These are phyloP conservation scores for Anguilla rostrata DNA, from an alignment of 2,113 vertebrate genomes.

Conservation along the genomic window DNA sequence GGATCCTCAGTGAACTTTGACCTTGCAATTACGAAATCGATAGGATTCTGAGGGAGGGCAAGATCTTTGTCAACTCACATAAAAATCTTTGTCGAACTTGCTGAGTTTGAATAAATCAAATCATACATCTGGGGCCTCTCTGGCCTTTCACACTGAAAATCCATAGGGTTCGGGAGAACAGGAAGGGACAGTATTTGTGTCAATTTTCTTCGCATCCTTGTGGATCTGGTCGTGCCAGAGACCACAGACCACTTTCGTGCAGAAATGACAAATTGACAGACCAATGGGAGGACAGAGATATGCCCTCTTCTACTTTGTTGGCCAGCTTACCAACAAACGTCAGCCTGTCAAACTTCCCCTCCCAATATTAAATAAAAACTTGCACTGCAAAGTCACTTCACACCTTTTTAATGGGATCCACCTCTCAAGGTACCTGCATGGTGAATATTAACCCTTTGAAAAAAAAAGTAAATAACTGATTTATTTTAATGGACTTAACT, in stretches of 20 bases:
- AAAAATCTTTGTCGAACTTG: background rate
- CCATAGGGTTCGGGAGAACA: background rate
- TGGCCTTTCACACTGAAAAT: background rate
- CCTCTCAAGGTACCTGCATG: too few species aligned
- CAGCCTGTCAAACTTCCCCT: too few species aligned
- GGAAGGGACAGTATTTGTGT: background rate
- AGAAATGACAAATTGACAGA: background rate
- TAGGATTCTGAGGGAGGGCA: background rate
- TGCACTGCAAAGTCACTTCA: too few species aligned
- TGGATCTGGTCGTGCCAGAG: too few species aligned
- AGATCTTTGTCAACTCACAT: background rate
- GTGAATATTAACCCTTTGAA: too few species aligned
- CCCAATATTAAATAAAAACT: too few species aligned
- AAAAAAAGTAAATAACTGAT: too few species aligned
- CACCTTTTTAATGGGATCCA: too few species aligned
- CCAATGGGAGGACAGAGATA: background rate
- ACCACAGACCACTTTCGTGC: background rate
- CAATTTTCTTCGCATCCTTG: background rate
- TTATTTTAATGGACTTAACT: too few species aligned
- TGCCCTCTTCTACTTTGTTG: background rate
- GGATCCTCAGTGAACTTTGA: background rate
- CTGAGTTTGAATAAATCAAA: background rate
- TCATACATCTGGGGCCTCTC: background rate
- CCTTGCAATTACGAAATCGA: background rate
- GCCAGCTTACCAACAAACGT: too few species aligned